Evolutionary conservation across 2,797 vertebrate species (phyloP).

Genomic region (Galagoides demidoff): DNA sequence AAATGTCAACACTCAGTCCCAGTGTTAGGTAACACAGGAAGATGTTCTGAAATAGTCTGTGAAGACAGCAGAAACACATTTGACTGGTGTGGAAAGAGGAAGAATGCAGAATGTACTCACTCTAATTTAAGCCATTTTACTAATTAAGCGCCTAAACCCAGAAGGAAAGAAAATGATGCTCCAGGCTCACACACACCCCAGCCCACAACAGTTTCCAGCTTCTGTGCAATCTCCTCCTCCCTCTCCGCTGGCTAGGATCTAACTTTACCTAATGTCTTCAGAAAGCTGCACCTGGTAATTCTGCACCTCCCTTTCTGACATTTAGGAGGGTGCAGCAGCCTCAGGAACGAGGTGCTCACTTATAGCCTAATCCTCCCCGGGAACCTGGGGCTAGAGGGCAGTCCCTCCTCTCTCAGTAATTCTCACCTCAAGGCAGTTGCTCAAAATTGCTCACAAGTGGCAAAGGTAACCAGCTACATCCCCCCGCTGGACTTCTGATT

Average conservation of each 20-base stretch:
- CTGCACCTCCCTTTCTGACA: background rate
- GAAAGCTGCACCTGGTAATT: background rate
- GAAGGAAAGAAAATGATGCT: background rate
- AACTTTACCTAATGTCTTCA: background rate
- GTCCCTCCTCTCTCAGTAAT: background rate
- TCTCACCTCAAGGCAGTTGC: background rate
- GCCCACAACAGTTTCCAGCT: background rate
- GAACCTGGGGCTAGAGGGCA: background rate
- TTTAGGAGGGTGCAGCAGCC: background rate
- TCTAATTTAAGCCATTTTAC: background rate
- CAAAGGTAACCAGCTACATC: background rate
- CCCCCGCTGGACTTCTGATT: background rate
- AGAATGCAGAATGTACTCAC: background rate
- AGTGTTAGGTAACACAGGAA: background rate
- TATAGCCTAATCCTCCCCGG: fast-evolving
- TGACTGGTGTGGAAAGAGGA: too few species aligned
- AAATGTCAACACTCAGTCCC: background rate
- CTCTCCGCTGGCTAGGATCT: background rate
- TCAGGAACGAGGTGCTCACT: background rate
- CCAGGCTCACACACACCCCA: background rate
- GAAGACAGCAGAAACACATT: background rate
- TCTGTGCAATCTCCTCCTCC: fast-evolving
- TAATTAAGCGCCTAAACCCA: background rate
- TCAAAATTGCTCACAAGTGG: background rate
- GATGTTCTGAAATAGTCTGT: background rate